Evolutionary conservation across 2,888 invertebrate genomes (phyloP).

Genomic region (Habroteleia sp.): DNA sequence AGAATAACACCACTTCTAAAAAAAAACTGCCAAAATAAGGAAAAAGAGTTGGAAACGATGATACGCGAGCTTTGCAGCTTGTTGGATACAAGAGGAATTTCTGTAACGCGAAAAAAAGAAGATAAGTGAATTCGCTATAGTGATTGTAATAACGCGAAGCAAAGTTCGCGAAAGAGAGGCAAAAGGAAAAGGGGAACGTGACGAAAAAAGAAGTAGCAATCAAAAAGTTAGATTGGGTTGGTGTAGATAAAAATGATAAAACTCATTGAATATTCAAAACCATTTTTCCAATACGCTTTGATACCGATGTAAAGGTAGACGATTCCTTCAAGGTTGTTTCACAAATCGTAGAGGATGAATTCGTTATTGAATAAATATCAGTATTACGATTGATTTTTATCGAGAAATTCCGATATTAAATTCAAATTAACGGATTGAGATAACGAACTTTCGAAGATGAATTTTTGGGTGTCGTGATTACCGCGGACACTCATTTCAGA

Average conservation of each 20-base stretch:
- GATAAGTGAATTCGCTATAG: slow-evolving; percentile 11
- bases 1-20: slow-evolving; percentile 7
- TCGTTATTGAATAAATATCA: slow-evolving; percentile 43
- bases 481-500: background rate
- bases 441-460: slow-evolving; percentile 1
- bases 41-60: slow-evolving; percentile 2
- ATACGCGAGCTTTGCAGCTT: slow-evolving; percentile 17
- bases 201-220: slow-evolving; percentile 33
- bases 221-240: slow-evolving; percentile 49
- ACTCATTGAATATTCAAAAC: slow-evolving; percentile 47
- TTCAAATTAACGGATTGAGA: slow-evolving; percentile 11
- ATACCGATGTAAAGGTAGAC: slow-evolving; percentile 21
- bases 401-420: slow-evolving; percentile 20
- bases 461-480: background rate
- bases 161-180: slow-evolving; percentile 5
- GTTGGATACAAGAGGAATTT: slow-evolving; percentile 2
- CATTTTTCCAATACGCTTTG: slow-evolving; percentile 47
- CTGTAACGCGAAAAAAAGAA: slow-evolving; percentile 15
- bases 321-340: slow-evolving; percentile 15
- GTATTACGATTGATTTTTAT: slow-evolving; percentile 53
- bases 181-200: background rate
- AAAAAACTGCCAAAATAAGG: slow-evolving; percentile 31
- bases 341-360: slow-evolving; percentile 17
- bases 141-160: slow-evolving; percentile 18
- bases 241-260: slow-evolving; percentile 39